Conservation (phyloP, 2,797 vertebrate genomes). For the Channa striata region DNA sequence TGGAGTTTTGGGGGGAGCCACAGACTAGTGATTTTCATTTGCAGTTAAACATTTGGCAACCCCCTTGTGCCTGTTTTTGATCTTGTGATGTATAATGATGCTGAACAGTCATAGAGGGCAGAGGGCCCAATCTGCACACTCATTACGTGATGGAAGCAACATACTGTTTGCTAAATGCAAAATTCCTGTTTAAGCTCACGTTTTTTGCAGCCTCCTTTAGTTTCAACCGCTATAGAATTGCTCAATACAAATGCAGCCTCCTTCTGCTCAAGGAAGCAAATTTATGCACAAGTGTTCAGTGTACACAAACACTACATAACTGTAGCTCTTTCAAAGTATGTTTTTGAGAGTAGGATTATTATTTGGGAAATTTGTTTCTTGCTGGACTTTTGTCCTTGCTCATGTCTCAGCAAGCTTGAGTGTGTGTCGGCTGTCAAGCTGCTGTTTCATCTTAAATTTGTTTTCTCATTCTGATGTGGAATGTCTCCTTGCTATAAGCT, state of each 20-base stretch:
- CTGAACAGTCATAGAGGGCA: neutral
- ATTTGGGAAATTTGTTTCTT: slow-evolving; percentile 28
- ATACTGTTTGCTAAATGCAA: neutral
- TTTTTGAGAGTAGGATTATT: slow-evolving; percentile 17
- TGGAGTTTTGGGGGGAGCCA: neutral
- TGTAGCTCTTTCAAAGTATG: neutral
- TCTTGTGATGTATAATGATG: neutral
- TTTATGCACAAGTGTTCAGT: slow-evolving; percentile 24
- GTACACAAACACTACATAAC: slow-evolving; percentile 14
- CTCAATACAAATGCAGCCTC: slow-evolving; percentile 25
- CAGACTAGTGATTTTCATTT: neutral
- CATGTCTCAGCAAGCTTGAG: slow-evolving; percentile 31
- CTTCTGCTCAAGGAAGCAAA: slow-evolving; percentile 12
- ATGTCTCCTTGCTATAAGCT: slow-evolving; percentile 76
- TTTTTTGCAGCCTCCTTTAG: slow-evolving; percentile 1
- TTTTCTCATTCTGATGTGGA: slow-evolving; percentile 73
- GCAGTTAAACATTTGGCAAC: neutral
- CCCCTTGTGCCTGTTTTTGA: neutral
- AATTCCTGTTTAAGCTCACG: slow-evolving; percentile 19
- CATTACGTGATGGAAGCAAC: slow-evolving; percentile 6
- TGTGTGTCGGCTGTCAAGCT: slow-evolving; percentile 40
- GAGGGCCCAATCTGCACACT: slow-evolving; percentile 11
- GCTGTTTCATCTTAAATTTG: slow-evolving; percentile 52
- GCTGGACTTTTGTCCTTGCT: slow-evolving; percentile 31
- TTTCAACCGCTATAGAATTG: slow-evolving; percentile 31